Conservation (phyloP, 2,797 vertebrate genomes). For the Schizothorax lantsangensis region DNA sequence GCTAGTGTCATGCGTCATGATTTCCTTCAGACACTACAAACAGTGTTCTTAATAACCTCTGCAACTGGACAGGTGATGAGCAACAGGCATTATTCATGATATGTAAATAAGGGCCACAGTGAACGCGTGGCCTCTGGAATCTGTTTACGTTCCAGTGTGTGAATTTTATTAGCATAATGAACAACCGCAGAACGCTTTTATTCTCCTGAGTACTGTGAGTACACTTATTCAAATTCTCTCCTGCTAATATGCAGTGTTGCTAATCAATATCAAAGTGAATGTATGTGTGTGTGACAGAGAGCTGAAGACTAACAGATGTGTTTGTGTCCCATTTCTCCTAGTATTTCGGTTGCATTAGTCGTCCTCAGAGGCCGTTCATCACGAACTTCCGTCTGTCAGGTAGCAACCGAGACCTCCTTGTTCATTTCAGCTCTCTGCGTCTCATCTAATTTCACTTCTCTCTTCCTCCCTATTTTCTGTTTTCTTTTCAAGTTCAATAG, state of each 20-base stretch:
- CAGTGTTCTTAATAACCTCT: constrained; percentile 8
- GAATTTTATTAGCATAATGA: constrained; percentile 48
- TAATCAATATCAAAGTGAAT: constrained; percentile 34
- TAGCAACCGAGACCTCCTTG: constrained; percentile 30
- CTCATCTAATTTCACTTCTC: not conserved
- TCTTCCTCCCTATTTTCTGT: not conserved
- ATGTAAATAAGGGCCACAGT: constrained; percentile 17
- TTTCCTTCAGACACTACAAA: not conserved
- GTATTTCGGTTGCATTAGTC: constrained; percentile 62
- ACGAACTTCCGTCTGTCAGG: constrained; percentile 57
- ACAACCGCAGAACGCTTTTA: constrained; percentile 15
- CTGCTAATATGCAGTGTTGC: constrained; percentile 21
- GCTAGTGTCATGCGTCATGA: not conserved
- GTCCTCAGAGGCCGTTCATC: constrained; percentile 64
- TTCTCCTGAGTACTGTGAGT: not conserved
- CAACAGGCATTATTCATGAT: constrained; percentile 18
- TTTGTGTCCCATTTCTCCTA: constrained; percentile 57
- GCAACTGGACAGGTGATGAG: not conserved
- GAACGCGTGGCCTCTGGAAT: constrained; percentile 34
- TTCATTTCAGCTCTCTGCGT: constrained; percentile 1
- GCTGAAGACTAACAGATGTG: constrained; percentile 61
- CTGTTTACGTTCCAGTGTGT: constrained; percentile 42
- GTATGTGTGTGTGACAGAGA: constrained; percentile 25
- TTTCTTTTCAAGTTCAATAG: not conserved
- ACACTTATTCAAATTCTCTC: constrained; percentile 21